These are phyloP conservation scores for Zosterops hypoxanthus DNA, from an alignment of 2,113 vertebrate genomes.

Conservation along the genomic window DNA sequence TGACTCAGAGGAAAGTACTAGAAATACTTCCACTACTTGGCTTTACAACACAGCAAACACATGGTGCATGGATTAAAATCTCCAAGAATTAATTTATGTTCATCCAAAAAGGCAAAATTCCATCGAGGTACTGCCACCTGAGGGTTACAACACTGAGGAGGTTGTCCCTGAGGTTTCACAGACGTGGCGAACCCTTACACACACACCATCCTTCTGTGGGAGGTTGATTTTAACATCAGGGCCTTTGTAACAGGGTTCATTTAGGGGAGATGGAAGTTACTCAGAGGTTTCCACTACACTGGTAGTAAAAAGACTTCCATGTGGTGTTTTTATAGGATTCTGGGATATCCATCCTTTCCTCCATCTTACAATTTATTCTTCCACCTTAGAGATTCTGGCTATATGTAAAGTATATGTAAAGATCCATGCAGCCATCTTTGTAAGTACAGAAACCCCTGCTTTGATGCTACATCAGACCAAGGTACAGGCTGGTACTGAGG, in stretches of 20 bases:
- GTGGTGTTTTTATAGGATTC: neutral
- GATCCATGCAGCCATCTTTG: neutral
- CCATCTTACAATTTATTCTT: neutral
- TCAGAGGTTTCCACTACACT: neutral
- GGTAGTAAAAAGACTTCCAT: neutral
- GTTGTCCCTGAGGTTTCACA: neutral
- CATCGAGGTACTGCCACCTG: neutral
- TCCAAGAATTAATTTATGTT: neutral
- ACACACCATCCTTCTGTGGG: neutral
- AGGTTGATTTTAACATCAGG: neutral
- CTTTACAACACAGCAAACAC: neutral
- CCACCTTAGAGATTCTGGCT: neutral
- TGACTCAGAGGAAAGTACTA: neutral
- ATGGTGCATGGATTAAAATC: neutral
- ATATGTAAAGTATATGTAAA: neutral
- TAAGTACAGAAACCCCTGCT: neutral
- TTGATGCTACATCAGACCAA: neutral
- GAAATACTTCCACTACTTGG: neutral
- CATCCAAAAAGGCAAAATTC: neutral
- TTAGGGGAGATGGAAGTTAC: neutral
- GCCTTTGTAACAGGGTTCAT: neutral
- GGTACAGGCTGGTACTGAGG: neutral
- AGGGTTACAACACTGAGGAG: neutral
- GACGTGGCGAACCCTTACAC: rapidly evolving
- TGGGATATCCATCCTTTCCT: neutral